A percentile compares a stretch with the other conserved stretches of the same genome.
Evolutionary conservation across 2,888 invertebrate species (phyloP).

Genomic region (Acleris literana): DNA sequence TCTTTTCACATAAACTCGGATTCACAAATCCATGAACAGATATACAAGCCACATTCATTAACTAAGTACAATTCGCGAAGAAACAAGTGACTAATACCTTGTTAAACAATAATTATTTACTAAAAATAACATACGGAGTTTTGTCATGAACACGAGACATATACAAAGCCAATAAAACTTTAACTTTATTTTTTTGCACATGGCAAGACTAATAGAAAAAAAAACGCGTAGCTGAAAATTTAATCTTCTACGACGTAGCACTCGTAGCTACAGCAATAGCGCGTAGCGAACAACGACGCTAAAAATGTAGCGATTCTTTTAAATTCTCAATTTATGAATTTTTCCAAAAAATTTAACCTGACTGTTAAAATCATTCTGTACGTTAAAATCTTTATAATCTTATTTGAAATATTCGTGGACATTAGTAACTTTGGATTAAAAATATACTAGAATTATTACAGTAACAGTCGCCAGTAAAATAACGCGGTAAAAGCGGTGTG

Average conservation of each 20-base stretch:
- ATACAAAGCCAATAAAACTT: background rate
- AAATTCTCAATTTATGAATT: too few species aligned
- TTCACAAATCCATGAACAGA: slow-evolving; percentile 55
- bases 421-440: slow-evolving; percentile 23
- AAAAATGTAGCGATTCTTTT: too few species aligned
- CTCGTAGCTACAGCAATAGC: slow-evolving; percentile 4
- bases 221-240: background rate
- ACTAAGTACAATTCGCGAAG: slow-evolving; percentile 69
- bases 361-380: too few species aligned
- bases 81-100: slow-evolving; percentile 71
- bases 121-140: slow-evolving; percentile 29
- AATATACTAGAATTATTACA: slow-evolving; percentile 19
- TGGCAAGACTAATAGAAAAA: background rate
- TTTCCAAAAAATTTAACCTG: too few species aligned
- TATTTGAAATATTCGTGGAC: too few species aligned
- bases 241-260: slow-evolving; percentile 23
- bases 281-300: background rate
- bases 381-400: too few species aligned
- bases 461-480: slow-evolving; percentile 21
- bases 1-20: slow-evolving; percentile 75
- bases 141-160: slow-evolving; percentile 20
- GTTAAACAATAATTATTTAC: slow-evolving; percentile 50
- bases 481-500: slow-evolving; percentile 19
- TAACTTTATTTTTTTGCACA: too few species aligned
- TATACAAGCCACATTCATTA: slow-evolving; percentile 60